These are phyloP conservation scores for Tholera decimalis DNA, from an alignment of 2,888 invertebrate genomes.

Conservation along the genomic window DNA sequence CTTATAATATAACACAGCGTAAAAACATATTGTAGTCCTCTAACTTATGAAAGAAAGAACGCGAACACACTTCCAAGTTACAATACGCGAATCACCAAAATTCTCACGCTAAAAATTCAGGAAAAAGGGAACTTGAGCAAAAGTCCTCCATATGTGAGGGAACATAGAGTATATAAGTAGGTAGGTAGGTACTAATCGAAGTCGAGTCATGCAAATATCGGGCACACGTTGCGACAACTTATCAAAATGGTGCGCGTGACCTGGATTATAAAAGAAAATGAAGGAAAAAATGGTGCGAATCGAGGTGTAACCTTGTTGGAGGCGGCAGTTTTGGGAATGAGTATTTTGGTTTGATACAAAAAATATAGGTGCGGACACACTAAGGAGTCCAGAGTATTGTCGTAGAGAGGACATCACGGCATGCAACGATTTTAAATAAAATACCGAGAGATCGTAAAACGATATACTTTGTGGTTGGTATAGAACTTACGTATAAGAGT, in stretches of 20 bases:
- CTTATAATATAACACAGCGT: background rate
- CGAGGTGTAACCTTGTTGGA: constrained; percentile 44
- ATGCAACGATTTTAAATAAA: no score
- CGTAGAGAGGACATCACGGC: no score
- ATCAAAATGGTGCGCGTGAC: constrained; percentile 83
- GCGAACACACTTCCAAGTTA: constrained; percentile 6
- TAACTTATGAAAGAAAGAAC: constrained; percentile 15
- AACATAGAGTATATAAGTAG: constrained; percentile 53
- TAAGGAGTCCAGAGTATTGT: no score
- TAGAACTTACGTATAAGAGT: background rate
- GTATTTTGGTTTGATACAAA: constrained; percentile 5
- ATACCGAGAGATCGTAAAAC: background rate
- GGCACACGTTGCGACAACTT: constrained; percentile 81
- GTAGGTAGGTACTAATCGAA: constrained; percentile 67
- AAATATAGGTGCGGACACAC: no score
- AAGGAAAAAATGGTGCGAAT: constrained; percentile 60
- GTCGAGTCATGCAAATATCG: constrained; percentile 79
- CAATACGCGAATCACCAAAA: constrained; percentile 21
- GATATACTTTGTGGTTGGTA: no score
- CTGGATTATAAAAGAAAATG: constrained; percentile 74
- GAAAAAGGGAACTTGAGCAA: constrained; percentile 31
- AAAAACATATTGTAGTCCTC: background rate
- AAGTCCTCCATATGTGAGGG: constrained; percentile 51
- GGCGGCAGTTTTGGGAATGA: constrained; percentile 5
- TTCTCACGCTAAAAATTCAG: constrained; percentile 37